Conservation (phyloP, 2,797 vertebrate species). For the Diplodus sargus region DNA sequence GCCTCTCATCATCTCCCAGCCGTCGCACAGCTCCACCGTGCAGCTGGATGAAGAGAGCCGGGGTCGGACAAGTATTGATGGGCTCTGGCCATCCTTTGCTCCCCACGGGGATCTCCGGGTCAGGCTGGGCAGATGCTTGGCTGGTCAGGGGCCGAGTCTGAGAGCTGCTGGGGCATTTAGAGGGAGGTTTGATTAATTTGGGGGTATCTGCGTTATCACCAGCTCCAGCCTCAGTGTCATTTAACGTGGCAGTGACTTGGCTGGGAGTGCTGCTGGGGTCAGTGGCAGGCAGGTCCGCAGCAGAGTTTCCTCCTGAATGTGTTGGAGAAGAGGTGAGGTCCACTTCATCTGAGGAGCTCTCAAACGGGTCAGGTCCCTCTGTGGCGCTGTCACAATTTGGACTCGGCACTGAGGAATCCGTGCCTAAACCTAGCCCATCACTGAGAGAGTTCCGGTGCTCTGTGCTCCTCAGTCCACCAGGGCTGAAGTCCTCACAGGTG, state of each 20-base stretch:
- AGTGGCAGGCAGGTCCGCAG: constrained; percentile 50
- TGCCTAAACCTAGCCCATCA: constrained; percentile 75
- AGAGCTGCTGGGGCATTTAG: constrained; percentile 73
- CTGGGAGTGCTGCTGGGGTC: constrained; percentile 34
- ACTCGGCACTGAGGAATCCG: constrained; percentile 84
- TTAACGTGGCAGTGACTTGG: constrained; percentile 30
- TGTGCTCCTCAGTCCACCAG: constrained; percentile 63
- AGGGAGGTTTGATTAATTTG: constrained; percentile 43
- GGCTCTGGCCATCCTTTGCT: constrained; percentile 57
- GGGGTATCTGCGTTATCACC: constrained; percentile 15
- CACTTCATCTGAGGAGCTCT: constrained; percentile 90
- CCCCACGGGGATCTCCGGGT: constrained; percentile 54
- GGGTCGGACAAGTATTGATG: constrained; percentile 58
- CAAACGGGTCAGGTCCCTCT: constrained; percentile 87
- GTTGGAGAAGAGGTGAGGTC: constrained; percentile 80
- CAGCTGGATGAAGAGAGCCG: constrained; percentile 90
- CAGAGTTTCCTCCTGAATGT: constrained; percentile 39
- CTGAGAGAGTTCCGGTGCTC: constrained; percentile 69
- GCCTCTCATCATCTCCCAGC: constrained; percentile 89
- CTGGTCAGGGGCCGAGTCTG: constrained; percentile 69
- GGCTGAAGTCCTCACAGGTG: constrained; percentile 83
- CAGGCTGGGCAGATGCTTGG: constrained; percentile 62
- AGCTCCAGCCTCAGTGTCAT: neutral
- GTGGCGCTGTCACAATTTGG: constrained; percentile 87
- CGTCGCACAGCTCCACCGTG: constrained; percentile 90